Percentiles rank a stretch among this genome's conserved stretches.
Evolutionary conservation across 2,888 invertebrate genomes (phyloP).

Genomic region (Chesias legatella): DNA sequence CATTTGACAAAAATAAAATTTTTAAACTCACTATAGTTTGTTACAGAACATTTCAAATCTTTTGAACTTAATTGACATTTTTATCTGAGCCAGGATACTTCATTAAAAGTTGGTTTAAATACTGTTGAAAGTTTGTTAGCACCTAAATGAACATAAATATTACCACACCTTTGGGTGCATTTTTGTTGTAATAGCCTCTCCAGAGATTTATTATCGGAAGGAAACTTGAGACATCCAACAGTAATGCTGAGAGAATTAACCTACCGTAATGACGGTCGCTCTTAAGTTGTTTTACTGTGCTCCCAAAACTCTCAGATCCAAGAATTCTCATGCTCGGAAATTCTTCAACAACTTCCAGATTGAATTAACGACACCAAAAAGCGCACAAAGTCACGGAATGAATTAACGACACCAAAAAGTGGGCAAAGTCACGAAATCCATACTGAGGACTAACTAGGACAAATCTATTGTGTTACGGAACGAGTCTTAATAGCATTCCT

Average conservation of each 20-base stretch:
- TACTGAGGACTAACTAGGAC: slow-evolving; percentile 56
- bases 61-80: too few species aligned
- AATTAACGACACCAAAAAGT: slow-evolving; percentile 66
- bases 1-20: too few species aligned
- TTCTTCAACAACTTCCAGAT: slow-evolving; percentile 56
- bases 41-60: too few species aligned
- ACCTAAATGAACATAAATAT: slow-evolving; percentile 20
- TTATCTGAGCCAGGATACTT: too few species aligned
- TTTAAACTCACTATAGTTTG: too few species aligned
- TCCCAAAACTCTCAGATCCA: slow-evolving; percentile 18
- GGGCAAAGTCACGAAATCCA: slow-evolving; percentile 52
- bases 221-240: slow-evolving; percentile 54
- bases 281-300: slow-evolving; percentile 58
- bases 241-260: slow-evolving; percentile 58
- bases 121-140: too few species aligned
- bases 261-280: slow-evolving; percentile 61
- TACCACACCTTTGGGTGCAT: slow-evolving; percentile 31
- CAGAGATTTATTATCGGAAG: slow-evolving; percentile 59
- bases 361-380: slow-evolving; percentile 65
- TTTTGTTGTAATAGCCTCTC: slow-evolving; percentile 46
- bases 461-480: slow-evolving; percentile 54
- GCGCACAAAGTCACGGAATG: slow-evolving; percentile 53
- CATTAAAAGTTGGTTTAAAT: too few species aligned
- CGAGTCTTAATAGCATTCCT: slow-evolving; percentile 55
- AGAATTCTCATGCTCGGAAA: slow-evolving; percentile 38